These are phyloP conservation scores for Ochropacha duplaris DNA, from an alignment of 2,888 invertebrate genomes.

Conservation along the genomic window DNA sequence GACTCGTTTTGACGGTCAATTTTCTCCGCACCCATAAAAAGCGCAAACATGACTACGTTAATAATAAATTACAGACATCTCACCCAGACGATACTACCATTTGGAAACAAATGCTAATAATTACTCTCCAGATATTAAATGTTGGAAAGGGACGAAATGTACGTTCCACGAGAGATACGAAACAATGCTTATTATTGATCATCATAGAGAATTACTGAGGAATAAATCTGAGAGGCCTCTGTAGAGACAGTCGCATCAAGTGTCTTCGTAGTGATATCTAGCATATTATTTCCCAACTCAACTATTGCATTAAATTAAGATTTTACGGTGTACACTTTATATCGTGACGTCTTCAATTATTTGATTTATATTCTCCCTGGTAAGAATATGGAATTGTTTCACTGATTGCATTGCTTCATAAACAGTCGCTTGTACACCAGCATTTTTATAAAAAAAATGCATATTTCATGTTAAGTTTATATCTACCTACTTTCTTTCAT, in stretches of 20 bases:
- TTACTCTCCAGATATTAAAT: constrained; percentile 59
- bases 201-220: constrained; percentile 49
- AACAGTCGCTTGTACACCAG: constrained; percentile 25
- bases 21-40: constrained; percentile 63
- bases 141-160: constrained; percentile 38
- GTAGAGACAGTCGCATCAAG: constrained; percentile 26
- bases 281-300: constrained; percentile 17
- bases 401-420: constrained; percentile 38
- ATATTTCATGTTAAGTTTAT: constrained; percentile 28
- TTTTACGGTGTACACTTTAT: constrained; percentile 29
- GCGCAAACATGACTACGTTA: constrained; percentile 62
- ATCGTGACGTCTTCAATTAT: constrained; percentile 18
- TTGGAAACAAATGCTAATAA: constrained; percentile 65
- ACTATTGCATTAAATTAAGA: constrained; percentile 24
- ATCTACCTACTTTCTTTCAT: constrained; percentile 18
- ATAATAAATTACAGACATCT: constrained; percentile 68
- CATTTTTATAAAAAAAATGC: constrained; percentile 34
- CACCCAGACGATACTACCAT: constrained; percentile 54
- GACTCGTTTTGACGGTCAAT: constrained; percentile 57
- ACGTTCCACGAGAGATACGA: constrained; percentile 27
- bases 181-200: constrained; percentile 55
- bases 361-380: constrained; percentile 20
- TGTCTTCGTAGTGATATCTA: constrained; percentile 25
- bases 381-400: constrained; percentile 28
- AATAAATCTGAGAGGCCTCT: constrained; percentile 46